Evolutionary conservation across 2,888 invertebrate species (phyloP).

Genomic region (Nysson spinosus): DNA sequence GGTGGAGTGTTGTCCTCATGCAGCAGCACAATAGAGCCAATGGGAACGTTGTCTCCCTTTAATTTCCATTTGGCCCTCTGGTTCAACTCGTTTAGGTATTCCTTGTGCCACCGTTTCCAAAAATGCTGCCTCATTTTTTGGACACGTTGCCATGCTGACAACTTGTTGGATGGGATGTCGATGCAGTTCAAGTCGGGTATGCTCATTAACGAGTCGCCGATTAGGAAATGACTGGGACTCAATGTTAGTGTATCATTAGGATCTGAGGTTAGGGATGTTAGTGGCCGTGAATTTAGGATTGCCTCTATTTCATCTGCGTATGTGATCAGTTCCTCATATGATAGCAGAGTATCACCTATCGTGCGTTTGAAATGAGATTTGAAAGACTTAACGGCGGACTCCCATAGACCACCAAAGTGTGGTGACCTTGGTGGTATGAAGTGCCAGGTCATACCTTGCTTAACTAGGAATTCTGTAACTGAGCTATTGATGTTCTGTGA

Average conservation of each 20-base stretch:
- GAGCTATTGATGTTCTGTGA: neutral
- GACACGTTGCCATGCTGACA: neutral
- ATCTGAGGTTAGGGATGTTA: neutral
- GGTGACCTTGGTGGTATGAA: slow-evolving; percentile 2
- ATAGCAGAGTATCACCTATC: neutral
- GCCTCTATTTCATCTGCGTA: slow-evolving; percentile 3
- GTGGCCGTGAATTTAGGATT: slow-evolving; percentile 1
- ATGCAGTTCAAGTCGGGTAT: neutral
- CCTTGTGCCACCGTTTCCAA: slow-evolving; percentile 8
- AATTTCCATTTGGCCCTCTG: neutral
- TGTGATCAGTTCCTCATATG: neutral
- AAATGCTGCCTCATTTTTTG: slow-evolving; percentile 1
- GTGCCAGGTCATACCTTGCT: neutral
- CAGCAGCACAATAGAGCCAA: neutral
- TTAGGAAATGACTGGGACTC: neutral
- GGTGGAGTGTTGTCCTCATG: slow-evolving; percentile 4
- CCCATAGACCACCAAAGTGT: slow-evolving; percentile 11
- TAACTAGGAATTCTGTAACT: neutral
- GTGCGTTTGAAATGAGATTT: neutral
- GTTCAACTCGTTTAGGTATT: neutral
- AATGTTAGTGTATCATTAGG: neutral
- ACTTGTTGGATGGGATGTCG: neutral
- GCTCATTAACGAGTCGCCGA: neutral
- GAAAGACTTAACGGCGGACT: neutral
- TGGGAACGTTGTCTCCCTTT: neutral